Evolutionary conservation across 2,113 vertebrate genomes (phyloP).

Genomic region (Anoura caudifer): DNA sequence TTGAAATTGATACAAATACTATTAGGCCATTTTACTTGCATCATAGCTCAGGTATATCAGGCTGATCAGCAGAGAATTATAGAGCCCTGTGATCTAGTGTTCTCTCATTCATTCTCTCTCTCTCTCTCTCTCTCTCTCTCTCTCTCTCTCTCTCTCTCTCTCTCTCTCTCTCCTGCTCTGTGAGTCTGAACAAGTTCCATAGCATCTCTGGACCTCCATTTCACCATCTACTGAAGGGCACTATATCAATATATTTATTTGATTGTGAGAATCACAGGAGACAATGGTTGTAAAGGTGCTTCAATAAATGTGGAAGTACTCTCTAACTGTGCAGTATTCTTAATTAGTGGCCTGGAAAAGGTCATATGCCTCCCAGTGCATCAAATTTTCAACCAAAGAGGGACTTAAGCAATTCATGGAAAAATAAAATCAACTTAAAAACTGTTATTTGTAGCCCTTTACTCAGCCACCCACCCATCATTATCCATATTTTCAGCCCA

Average conservation of each 20-base stretch:
- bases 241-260: not conserved
- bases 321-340: not conserved
- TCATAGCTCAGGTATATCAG: not conserved
- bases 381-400: constrained; percentile 46
- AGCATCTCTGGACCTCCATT: constrained; percentile 14
- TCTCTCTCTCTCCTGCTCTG: not conserved
- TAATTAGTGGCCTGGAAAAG: not conserved
- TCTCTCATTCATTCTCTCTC: not conserved
- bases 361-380: not conserved
- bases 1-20: constrained; percentile 28
- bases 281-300: not conserved
- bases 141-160: too few relatives aligned
- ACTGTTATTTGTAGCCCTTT: not conserved
- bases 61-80: not conserved
- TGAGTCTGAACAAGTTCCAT: constrained; percentile 11
- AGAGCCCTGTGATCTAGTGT: not conserved
- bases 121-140: too few relatives aligned
- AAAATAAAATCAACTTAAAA: constrained; percentile 37
- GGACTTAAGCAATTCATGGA: constrained; percentile 17
- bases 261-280: not conserved
- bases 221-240: constrained; percentile 31
- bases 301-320: not conserved
- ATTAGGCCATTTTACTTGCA: not conserved
- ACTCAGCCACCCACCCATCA: not conserved
- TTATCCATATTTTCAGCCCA: not conserved